Evolutionary conservation across 2,797 vertebrate genomes (phyloP).

Genomic region (Intellagama lesueurii): DNA sequence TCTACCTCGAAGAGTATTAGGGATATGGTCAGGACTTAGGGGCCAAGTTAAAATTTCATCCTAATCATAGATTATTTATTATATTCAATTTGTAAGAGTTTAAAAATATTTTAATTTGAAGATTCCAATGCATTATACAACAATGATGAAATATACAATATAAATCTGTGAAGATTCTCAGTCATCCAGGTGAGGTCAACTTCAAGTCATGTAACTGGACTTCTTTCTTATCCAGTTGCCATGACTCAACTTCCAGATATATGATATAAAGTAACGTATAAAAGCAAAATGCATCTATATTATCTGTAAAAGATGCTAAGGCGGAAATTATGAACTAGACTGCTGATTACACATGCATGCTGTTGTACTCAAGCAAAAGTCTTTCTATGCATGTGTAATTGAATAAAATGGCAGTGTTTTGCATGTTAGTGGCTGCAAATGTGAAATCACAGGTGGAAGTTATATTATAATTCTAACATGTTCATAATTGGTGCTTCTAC

Average conservation of each 20-base stretch:
- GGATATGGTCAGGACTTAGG: background rate
- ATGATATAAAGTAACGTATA: background rate
- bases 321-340: too few species aligned
- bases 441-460: background rate
- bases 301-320: too few species aligned
- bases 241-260: background rate
- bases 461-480: background rate
- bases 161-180: background rate
- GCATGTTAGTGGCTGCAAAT: background rate
- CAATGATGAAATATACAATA: background rate
- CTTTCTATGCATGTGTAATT: background rate
- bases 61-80: background rate
- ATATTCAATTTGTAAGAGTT: too few species aligned
- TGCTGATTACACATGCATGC: too few species aligned
- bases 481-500: background rate
- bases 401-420: background rate
- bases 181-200: too few species aligned
- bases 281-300: too few species aligned
- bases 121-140: background rate
- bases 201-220: too few species aligned
- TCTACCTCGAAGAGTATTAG: background rate
- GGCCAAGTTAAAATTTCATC: background rate
- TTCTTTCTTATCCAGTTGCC: too few species aligned
- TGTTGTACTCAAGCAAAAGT: background rate
- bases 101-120: background rate